These are phyloP conservation scores for Drosophila siamana DNA, from an alignment of 2,888 invertebrate species.

Conservation along the genomic window DNA sequence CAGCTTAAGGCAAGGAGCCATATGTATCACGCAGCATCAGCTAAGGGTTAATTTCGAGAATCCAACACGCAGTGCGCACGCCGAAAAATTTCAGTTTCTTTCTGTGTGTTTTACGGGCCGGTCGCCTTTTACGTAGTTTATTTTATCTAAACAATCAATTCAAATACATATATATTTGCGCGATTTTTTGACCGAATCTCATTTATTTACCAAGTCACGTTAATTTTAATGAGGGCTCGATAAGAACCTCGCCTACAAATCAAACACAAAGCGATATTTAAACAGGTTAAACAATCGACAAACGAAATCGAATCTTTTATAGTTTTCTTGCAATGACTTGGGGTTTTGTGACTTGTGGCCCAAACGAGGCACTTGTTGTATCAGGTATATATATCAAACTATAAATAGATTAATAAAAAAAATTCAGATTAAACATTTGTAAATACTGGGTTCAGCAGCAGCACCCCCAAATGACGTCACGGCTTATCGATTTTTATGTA, in stretches of 20 bases:
- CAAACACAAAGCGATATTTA: slow-evolving; percentile 4
- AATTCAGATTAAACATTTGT: slow-evolving; percentile 5
- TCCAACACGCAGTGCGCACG: slow-evolving; percentile 42
- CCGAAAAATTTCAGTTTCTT: slow-evolving; percentile 43
- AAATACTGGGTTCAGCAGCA: slow-evolving; percentile 39
- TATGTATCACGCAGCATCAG: neutral
- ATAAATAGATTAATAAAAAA: neutral
- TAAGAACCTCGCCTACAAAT: neutral
- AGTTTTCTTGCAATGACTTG: slow-evolving; percentile 88
- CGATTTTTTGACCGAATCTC: slow-evolving; percentile 20
- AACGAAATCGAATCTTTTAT: slow-evolving; percentile 16
- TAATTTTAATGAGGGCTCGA: slow-evolving; percentile 11
- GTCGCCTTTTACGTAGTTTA: slow-evolving; percentile 31
- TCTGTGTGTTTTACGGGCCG: slow-evolving; percentile 41
- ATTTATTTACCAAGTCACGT: neutral
- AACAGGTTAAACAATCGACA: slow-evolving; percentile 3
- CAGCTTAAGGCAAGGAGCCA: neutral
- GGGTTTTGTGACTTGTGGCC: slow-evolving; percentile 97
- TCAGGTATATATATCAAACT: slow-evolving; percentile 90
- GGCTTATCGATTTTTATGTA: slow-evolving; percentile 76
- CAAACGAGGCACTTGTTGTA: slow-evolving; percentile 97
- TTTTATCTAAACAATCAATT: slow-evolving; percentile 6
- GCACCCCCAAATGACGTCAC: slow-evolving; percentile 77
- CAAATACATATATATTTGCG: slow-evolving; percentile 4
- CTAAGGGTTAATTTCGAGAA: slow-evolving; percentile 48